phyloP scores from a whole-genome alignment of 2,797 vertebrate species.

The Lepilemur ruficaudatus region DNA sequence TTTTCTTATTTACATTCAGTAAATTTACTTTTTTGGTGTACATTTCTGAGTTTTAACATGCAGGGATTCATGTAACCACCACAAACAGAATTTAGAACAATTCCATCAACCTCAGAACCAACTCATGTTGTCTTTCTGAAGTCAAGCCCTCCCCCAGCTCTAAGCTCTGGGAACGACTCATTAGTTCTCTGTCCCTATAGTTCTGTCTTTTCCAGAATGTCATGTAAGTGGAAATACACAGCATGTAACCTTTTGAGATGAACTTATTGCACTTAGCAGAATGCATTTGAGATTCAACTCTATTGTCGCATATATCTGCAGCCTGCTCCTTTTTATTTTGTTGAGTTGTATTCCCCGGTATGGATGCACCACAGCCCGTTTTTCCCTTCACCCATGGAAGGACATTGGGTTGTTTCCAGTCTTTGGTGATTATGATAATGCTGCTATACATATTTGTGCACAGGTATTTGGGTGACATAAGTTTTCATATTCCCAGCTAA shows the following conservation, averaged over 20 bases:
- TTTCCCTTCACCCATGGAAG: background rate
- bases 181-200: background rate
- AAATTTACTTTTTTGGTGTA: background rate
- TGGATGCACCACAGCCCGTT: background rate
- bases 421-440: background rate
- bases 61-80: background rate
- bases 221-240: background rate
- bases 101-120: background rate
- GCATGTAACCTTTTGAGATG: background rate
- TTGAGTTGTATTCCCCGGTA: background rate
- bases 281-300: background rate
- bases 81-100: background rate
- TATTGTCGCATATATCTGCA: background rate
- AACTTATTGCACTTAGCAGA: background rate
- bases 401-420: background rate
- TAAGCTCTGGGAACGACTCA: background rate
- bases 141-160: background rate
- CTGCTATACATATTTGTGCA: background rate
- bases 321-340: background rate
- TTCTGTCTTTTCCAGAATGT: background rate
- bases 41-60: background rate
- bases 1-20: background rate
- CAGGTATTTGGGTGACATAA: background rate
- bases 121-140: background rate
- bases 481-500: background rate